These are phyloP conservation scores for Patiria miniata DNA, from an alignment of 35 echinoderm and acorn worm species.

Conservation along the genomic window DNA sequence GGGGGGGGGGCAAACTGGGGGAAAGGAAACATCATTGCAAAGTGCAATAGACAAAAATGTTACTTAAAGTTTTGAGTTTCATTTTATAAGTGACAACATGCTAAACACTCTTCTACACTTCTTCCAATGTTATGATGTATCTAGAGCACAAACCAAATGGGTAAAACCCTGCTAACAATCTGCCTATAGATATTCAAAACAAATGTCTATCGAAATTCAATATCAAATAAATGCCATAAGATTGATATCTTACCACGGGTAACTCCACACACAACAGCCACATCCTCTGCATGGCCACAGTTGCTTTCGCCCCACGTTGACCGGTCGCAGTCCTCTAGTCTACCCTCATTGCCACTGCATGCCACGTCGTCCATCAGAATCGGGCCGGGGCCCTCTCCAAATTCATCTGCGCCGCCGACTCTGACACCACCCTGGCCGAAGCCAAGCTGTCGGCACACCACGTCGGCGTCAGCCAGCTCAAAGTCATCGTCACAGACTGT, in stretches of 20 bases:
- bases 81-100: too few relatives aligned
- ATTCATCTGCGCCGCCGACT: not conserved
- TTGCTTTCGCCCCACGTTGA: not conserved
- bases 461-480: not conserved
- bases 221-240: too few relatives aligned
- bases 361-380: slow-evolving; percentile 38
- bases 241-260: not conserved
- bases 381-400: slow-evolving; percentile 27
- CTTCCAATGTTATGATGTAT: too few relatives aligned
- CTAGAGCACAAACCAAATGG: too few relatives aligned
- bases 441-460: slow-evolving; percentile 37
- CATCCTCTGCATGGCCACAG: slow-evolving; percentile 56
- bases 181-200: too few relatives aligned
- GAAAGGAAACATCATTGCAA: too few relatives aligned
- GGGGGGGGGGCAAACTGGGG: too few relatives aligned
- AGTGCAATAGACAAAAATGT: too few relatives aligned
- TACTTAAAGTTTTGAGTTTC: too few relatives aligned
- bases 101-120: too few relatives aligned
- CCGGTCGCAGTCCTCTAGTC: not conserved
- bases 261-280: slow-evolving; percentile 34
- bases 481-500: slow-evolving; percentile 19
- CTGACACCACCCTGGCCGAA: not conserved
- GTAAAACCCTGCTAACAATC: too few relatives aligned
- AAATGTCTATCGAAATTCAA: too few relatives aligned
- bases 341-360: slow-evolving; percentile 26